Evolutionary conservation across 2,888 invertebrate genomes (phyloP).

Genomic region (Eristalis arbustorum): DNA sequence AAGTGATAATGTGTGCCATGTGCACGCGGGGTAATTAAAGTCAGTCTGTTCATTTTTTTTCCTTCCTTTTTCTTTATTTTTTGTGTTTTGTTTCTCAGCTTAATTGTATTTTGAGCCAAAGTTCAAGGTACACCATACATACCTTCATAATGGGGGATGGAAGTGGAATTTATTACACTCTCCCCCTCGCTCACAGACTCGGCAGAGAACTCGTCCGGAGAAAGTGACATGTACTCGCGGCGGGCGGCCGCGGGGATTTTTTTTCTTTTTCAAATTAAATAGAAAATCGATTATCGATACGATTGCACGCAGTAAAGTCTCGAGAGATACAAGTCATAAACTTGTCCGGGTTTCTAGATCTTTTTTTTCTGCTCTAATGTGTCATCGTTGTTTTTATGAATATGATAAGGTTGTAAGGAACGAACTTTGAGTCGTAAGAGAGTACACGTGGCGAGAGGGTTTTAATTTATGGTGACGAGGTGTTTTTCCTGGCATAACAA

Average conservation of each 20-base stretch:
- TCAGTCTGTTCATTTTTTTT: neutral
- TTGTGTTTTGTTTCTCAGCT: neutral
- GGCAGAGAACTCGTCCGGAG: neutral
- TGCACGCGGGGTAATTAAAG: constrained; percentile 33
- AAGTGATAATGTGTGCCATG: constrained; percentile 32
- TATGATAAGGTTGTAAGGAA: too few relatives aligned
- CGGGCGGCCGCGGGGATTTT: neutral
- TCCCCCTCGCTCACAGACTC: neutral
- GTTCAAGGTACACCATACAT: constrained; percentile 19
- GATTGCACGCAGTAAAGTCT: neutral
- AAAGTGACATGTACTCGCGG: neutral
- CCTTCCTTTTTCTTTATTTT: neutral
- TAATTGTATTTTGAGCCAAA: constrained; percentile 34
- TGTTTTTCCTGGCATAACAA: too few relatives aligned
- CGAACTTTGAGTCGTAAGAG: too few relatives aligned
- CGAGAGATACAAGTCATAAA: too few relatives aligned
- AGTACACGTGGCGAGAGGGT: too few relatives aligned
- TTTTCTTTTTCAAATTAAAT: neutral
- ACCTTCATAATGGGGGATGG: constrained; percentile 2
- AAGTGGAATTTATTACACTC: neutral
- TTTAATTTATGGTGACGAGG: too few relatives aligned
- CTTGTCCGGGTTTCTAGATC: too few relatives aligned
- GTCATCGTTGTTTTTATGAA: too few relatives aligned
- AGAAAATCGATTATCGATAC: neutral
- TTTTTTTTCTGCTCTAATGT: too few relatives aligned